Evolutionary conservation across 1,140 invertebrate species (phyloP), one percentile per base, ranked within the genome.

Genomic region (Cydia splendana): DNA sequence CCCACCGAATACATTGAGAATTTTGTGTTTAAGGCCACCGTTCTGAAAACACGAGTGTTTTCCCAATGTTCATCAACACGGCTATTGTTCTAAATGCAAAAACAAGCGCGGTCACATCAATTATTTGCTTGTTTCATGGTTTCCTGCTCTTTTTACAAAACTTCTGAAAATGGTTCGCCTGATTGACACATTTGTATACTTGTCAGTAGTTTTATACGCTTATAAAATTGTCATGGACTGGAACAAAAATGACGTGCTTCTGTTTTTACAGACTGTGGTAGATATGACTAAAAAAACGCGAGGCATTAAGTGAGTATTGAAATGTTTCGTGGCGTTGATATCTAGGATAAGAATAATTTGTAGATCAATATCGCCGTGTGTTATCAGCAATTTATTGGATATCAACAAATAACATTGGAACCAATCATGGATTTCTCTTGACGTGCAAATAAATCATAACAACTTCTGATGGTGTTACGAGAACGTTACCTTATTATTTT

Each of bases 41-140:
- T 85, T 86, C 84, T 83, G 84, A 84, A 88, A 91, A 89, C 86
- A 87, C 74, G 69, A 80, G 81, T 87, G 85, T 90, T 87, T 82
- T 65, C 69, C 80, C 78, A 81, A 83, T 79, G 77, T 85, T 76
- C 84, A 84, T 86, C 90, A 89, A 91, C 90, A 90, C 78, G 24
- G 80, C 90, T 85, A 91, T 91, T 91, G 90, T 90, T 78, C 79
- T 57, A 71, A 86, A 85, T 79, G 81, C 75, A 78, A 81, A 85
- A 89, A 86, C 85, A 90, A 84, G 87, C 79, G 80, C 83, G 83
- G 86, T 87, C 82, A 85, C 85, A 83, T 84, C 80, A 84, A 84
- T 85, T 86, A 85, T 89, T 86, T 87, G 82, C 84, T 86, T 86
- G 82, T 86, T 85, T 86, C 82, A 74, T 78, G 76, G 67, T 80